Conservation (phyloP, 2,888 invertebrate species). For the Sphaerophoria rueppellii region DNA sequence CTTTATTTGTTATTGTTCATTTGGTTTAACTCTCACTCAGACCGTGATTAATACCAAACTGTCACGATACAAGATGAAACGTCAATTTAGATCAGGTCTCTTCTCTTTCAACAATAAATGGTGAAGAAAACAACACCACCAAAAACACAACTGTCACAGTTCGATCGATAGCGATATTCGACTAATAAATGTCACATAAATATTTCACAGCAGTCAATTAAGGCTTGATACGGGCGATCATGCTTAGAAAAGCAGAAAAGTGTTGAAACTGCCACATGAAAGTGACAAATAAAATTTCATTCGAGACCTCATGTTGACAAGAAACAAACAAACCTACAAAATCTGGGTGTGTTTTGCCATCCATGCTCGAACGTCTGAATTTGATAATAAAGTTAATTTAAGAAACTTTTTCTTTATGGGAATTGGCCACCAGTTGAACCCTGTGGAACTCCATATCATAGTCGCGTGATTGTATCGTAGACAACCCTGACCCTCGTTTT, state of each 20-base stretch:
- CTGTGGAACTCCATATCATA: constrained; percentile 26
- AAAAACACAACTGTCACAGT: constrained; percentile 20
- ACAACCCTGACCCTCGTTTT: constrained; percentile 47
- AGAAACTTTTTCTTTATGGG: constrained; percentile 41
- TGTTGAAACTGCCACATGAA: constrained; percentile 55
- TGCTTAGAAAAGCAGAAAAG: constrained; percentile 12
- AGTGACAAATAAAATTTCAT: constrained; percentile 32
- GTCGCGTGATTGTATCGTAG: constrained; percentile 24
- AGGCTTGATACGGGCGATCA: constrained; percentile 32
- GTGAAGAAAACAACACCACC: constrained; percentile 4
- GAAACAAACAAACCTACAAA: constrained; percentile 1
- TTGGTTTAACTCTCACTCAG: constrained; percentile 49
- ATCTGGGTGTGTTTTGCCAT: constrained; percentile 42
- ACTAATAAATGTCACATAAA: constrained; percentile 65
- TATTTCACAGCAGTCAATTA: constrained; percentile 62
- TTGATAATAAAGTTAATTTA: constrained; percentile 39
- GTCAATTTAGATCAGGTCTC: constrained; percentile 15
- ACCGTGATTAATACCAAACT: constrained; percentile 46
- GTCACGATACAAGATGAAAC: constrained; percentile 68
- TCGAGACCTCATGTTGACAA: constrained; percentile 8
- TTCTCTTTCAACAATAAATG: constrained; percentile 13
- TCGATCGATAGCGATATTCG: constrained; percentile 60
- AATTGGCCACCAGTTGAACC: constrained; percentile 65
- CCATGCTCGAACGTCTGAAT: constrained; percentile 9
- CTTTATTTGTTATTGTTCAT: constrained; percentile 13